These are phyloP conservation scores for Agrotis ipsilon DNA, from an alignment of 2,888 invertebrate genomes.

Conservation along the genomic window DNA sequence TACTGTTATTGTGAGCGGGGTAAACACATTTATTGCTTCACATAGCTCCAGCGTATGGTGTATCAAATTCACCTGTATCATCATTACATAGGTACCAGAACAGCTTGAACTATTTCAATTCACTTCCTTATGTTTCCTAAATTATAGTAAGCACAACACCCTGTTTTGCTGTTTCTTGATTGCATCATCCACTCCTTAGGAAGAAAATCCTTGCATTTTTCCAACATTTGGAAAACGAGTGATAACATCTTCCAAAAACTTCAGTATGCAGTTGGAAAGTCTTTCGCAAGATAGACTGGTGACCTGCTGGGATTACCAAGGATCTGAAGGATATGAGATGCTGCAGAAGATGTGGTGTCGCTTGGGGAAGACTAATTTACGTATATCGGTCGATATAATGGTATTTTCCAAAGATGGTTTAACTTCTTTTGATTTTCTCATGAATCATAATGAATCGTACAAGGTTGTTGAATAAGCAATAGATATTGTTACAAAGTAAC, in stretches of 20 bases:
- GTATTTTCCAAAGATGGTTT: background rate
- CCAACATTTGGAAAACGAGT: background rate
- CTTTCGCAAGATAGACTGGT: too few species aligned
- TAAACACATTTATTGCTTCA: constrained; percentile 36
- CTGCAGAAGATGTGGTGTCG: background rate
- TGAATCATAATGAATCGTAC: background rate
- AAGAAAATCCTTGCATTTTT: too few species aligned
- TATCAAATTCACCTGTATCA: background rate
- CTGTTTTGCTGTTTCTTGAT: too few species aligned
- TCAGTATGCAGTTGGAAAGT: background rate
- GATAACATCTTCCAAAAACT: too few species aligned
- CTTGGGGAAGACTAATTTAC: background rate
- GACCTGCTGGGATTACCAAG: too few species aligned
- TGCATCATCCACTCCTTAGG: background rate
- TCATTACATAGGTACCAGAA: background rate
- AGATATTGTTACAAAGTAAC: background rate
- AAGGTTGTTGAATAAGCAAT: background rate
- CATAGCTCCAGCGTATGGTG: background rate
- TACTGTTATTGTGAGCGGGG: constrained; percentile 2
- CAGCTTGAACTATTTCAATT: too few species aligned
- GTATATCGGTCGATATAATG: background rate
- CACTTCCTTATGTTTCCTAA: background rate
- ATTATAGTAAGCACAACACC: background rate
- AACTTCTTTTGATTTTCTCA: background rate
- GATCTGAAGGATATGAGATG: too few species aligned